Base-by-base conservation (phyloP, 1,140 invertebrate genomes). In the Ostrea edulis region DNA sequence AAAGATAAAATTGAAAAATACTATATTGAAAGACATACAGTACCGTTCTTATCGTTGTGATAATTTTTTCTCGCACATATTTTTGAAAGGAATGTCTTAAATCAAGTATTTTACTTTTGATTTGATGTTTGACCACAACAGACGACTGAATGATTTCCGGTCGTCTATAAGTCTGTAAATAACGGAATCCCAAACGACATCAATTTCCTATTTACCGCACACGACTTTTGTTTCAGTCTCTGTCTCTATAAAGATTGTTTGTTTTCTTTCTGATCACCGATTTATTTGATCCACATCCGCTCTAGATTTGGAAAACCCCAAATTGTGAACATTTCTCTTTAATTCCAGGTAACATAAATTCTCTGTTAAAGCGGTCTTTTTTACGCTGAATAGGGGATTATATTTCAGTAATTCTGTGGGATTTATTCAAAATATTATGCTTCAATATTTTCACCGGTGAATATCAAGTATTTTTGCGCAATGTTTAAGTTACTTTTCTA, bases 41-140 rank as follows among this genome's bases (percentile, higher is more conserved):
- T 44, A 44, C 35, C 35, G 35, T 44, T 44, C 35, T 44, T 44
- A 5, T 44, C 35, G 35, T 44, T 44, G 5, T 44, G 35, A 5
- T 44, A 2, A 2, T 2, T 44, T 44, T 44, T 44, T 44, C 35
- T 44, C 5, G 5, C 35, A 44, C 35, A 44, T 5, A 44, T 1
- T 44, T 44, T 44, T 44, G 35, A 44, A 44, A 44, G 35, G 14
- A 8, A n/a, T n/a, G 0, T 62, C 20, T 62, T 62, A 17, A n/a
- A n/a, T n/a, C n/a, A n/a, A n/a, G n/a, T n/a, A n/a, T n/a, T n/a
- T n/a, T n/a, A n/a, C n/a, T 20, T 62, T 62, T 62, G 55, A n/a
- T 17, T 62, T n/a, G 55, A 62, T 62, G 55, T 62, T 77, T 77
- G 68, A 77, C 68, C 68, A 77, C 68, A 77, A 22, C 68, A 77